Conservation (phyloP, 2,113 vertebrate species). For the Phrynosoma blainvillii region DNA sequence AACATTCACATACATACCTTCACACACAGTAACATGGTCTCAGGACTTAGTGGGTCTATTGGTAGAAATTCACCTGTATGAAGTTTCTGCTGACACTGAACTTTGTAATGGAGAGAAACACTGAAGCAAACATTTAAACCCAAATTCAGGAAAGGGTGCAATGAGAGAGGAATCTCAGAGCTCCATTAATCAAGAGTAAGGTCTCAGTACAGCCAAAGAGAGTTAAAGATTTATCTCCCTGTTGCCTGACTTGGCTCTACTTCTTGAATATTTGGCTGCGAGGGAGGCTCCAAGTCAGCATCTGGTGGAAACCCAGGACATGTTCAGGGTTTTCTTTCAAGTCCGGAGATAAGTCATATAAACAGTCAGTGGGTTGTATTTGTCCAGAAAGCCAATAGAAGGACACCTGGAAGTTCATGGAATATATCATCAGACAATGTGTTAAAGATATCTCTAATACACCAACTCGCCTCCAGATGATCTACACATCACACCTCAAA, state of each 20-base stretch:
- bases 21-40: neutral
- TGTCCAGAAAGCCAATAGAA: neutral
- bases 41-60: neutral
- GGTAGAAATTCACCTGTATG: slow-evolving; percentile 35
- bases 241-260: slow-evolving; percentile 71
- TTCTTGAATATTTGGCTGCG: slow-evolving; percentile 62
- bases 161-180: slow-evolving; percentile 54
- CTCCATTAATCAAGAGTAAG: slow-evolving; percentile 67
- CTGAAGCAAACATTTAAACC: slow-evolving; percentile 20
- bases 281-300: slow-evolving; percentile 24
- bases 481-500: neutral
- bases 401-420: neutral
- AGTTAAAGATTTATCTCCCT: slow-evolving; percentile 67
- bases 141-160: slow-evolving; percentile 3
- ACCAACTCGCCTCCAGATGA: neutral
- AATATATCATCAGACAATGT: neutral
- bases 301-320: slow-evolving; percentile 52
- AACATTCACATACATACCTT: neutral
- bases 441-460: neutral
- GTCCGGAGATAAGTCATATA: slow-evolving; percentile 8
- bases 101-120: slow-evolving; percentile 5
- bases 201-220: slow-evolving; percentile 51
- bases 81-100: slow-evolving; percentile 25
- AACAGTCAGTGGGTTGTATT: slow-evolving; percentile 19
- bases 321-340: slow-evolving; percentile 7